Evolutionary conservation across 2,888 invertebrate species (phyloP), one percentile per base, ranked within the genome.

Genomic region (Epinotia brunnichana): DNA sequence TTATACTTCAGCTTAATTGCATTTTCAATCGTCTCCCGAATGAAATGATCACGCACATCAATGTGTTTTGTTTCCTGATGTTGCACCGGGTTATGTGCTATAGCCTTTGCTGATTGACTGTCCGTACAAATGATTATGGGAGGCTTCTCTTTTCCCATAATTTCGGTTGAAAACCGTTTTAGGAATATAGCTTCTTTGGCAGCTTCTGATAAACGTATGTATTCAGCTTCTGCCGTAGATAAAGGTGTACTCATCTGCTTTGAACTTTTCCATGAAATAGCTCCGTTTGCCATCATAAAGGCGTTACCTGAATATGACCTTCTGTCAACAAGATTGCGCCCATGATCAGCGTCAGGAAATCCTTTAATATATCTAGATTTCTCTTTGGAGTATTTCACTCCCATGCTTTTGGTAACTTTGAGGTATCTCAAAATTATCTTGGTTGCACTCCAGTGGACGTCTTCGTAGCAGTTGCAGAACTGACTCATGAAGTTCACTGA

Each of bases 401-500:
- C 29, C 56, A 56, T 56, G 5, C n/a, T n/a, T n/a, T n/a, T n/a
- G 15, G 56, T 24, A 56, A 13, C 24, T 11, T 56, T 56, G 17
- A 56, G 56, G 5, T 56, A 56, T 3, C 29, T 56, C 19, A 56
- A 15, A 56, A 2, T 19, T 54, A 0, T 56, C 10, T 56, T 24
- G 1, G 56, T 15, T 11, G 24, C 56, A 13, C 15, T 56, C 56
- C 56, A 56, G 15, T 24, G 56, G 4, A 54, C 54, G 10, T 54
- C 54, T 54, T 19, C 17, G 29, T 24, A 56, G 15, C 56, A 24
- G 56, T 56, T 56, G 56, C 56, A 24, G 15, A 56, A 56, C 24
- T 56, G 24, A 24, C 24, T 24, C 56, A 56, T 56, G 24, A 56
- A 56, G 56, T 56, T 56, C 9, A 56, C 56, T 13, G 56, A 56